Percentiles rank a stretch among this genome's conserved stretches.
These are phyloP conservation scores for Drosophila ironensis DNA, from an alignment of 1,140 invertebrate genomes.

Conservation along the genomic window DNA sequence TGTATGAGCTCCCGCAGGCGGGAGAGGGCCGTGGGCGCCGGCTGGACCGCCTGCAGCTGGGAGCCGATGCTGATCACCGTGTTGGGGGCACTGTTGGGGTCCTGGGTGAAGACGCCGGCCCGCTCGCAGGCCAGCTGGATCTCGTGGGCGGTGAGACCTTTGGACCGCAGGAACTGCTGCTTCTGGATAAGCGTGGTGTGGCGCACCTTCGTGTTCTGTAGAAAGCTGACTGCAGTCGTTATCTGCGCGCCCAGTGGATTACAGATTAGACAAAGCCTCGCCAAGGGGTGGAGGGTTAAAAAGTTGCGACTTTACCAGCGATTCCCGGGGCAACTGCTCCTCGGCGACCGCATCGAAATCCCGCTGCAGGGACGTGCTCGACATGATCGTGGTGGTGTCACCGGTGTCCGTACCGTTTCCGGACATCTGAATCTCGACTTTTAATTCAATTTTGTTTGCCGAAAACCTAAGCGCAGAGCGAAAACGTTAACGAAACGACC, in stretches of 20 bases:
- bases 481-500: not conserved
- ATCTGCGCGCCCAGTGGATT: slow-evolving; percentile 84
- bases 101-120: slow-evolving; percentile 82
- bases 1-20: slow-evolving; percentile 87
- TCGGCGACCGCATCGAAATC: slow-evolving; percentile 22
- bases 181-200: slow-evolving; percentile 89
- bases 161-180: slow-evolving; percentile 89
- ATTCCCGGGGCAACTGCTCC: slow-evolving; percentile 61
- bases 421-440: slow-evolving; percentile 70
- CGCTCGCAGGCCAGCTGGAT: slow-evolving; percentile 88
- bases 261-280: slow-evolving; percentile 51
- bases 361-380: slow-evolving; percentile 43
- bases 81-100: slow-evolving; percentile 72
- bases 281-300: slow-evolving; percentile 12
- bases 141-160: slow-evolving; percentile 91
- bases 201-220: slow-evolving; percentile 91
- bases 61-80: slow-evolving; percentile 77
- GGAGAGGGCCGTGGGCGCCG: slow-evolving; percentile 79
- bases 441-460: slow-evolving; percentile 73
- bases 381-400: slow-evolving; percentile 64
- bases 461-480: too few species aligned
- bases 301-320: slow-evolving; percentile 58
- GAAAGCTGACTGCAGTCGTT: slow-evolving; percentile 92
- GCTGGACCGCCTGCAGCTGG: slow-evolving; percentile 67
- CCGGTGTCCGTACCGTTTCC: slow-evolving; percentile 77